Base-by-base conservation (phyloP, 1,140 invertebrate genomes). In the Tigriopus japonicus region DNA sequence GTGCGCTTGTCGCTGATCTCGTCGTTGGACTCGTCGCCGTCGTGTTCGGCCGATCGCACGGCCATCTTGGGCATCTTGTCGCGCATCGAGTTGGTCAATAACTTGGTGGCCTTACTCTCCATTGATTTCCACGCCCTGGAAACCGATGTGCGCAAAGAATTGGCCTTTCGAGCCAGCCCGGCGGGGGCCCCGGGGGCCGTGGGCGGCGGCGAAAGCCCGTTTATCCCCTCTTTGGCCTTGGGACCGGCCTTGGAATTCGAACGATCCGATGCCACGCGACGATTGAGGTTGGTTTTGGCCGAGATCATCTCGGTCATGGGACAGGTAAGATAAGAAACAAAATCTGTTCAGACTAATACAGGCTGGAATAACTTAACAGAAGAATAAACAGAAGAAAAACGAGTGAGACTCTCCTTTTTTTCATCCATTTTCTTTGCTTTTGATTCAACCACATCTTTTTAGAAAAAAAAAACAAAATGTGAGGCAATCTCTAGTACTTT, bases 51-150 rank as follows among this genome's bases (percentile, higher is more conserved):
- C 65, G 82, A 81, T 10, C 81, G 87, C 3, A 58, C 56, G 15
- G 23, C 40, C 15, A 45, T 95, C 52, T 71, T 95, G 0, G 85
- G 86, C 13, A 79, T 93, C 35, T 74, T 97, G 0, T 87, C 87
- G 1, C 86, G 86, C 2, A 87, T 93, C 63, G 90, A 95, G 71
- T 78, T 87, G 28, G 91, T 95, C 0, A 97, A 97, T 73, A 87
- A 87, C 51, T 86, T 96, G 56, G 90, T 96, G 6, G 87, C 86
- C 10, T 74, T 95, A 2, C 74, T 96, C 12, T 92, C 89, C 1
- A 91, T 96, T 49, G 90, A 96, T 74, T 96, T 95, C 73, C 87
- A 92, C 69, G 80, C 83, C 15, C 74, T 97, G 28, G 92, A 96
- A 75, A 81, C 82, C 17, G 90, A 96, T 69, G 83, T 94, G 0